Evolutionary conservation across 2,113 vertebrate genomes (phyloP).

Genomic region (Apteryx owenii): DNA sequence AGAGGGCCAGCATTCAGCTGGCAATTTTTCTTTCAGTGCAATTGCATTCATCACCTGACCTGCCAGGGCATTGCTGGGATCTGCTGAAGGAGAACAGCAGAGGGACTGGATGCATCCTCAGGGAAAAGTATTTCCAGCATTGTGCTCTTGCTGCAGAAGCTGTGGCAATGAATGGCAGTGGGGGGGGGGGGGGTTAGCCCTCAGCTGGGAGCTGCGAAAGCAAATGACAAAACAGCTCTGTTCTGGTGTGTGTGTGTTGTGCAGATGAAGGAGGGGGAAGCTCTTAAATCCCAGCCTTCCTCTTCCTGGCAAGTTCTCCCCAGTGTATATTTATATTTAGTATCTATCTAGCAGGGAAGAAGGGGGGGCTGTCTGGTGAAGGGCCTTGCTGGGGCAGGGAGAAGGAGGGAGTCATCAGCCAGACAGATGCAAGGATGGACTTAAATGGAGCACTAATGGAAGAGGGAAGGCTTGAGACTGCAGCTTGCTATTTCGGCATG

Average conservation of each 20-base stretch:
- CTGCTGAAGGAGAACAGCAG: neutral
- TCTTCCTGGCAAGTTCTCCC: neutral
- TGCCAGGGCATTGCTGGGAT: neutral
- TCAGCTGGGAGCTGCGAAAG: neutral
- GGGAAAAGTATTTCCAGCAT: neutral
- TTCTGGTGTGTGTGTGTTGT: neutral
- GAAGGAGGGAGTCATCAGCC: neutral
- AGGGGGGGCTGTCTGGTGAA: neutral
- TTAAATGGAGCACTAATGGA: constrained; percentile 7
- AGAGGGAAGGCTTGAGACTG: neutral
- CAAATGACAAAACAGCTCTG: neutral
- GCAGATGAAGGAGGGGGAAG: neutral
- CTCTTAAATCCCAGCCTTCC: neutral
- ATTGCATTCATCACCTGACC: neutral
- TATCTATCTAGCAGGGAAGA: neutral
- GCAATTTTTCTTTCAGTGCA: neutral
- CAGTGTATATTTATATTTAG: neutral
- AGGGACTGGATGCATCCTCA: fast-evolving
- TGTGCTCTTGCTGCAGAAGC: neutral
- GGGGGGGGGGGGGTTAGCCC: neutral
- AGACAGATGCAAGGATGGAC: neutral
- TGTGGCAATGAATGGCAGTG: neutral
- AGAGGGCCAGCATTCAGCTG: neutral
- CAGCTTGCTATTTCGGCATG: neutral
- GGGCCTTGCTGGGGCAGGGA: neutral